These are phyloP conservation scores for pig (Sus scrofa) DNA, from an alignment of 2,113 vertebrate genomes.

Conservation along the genomic window T2T-Sscrofa CM000813.6:91974501-91975000, in stretches of 20 bases:
- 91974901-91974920: background rate
- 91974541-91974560: too few relatives aligned
- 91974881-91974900: background rate
- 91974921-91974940: fast-evolving
- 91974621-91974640: too few relatives aligned
- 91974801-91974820: background rate
- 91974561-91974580: too few relatives aligned
- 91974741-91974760: background rate
- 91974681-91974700: too few relatives aligned
- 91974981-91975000: background rate
- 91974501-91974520: too few relatives aligned
- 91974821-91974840: background rate
- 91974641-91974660: too few relatives aligned
- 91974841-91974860: background rate
- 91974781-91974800: background rate
- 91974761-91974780: background rate
- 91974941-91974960: background rate
- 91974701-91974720: too few relatives aligned
- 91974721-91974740: too few relatives aligned
- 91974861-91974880: background rate
- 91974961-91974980: background rate
- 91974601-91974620: too few relatives aligned
- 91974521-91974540: too few relatives aligned
- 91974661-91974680: too few relatives aligned
- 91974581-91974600: too few relatives aligned